Conservation (phyloP, 2,113 vertebrate species). For the Indicator maculatus region DNA sequence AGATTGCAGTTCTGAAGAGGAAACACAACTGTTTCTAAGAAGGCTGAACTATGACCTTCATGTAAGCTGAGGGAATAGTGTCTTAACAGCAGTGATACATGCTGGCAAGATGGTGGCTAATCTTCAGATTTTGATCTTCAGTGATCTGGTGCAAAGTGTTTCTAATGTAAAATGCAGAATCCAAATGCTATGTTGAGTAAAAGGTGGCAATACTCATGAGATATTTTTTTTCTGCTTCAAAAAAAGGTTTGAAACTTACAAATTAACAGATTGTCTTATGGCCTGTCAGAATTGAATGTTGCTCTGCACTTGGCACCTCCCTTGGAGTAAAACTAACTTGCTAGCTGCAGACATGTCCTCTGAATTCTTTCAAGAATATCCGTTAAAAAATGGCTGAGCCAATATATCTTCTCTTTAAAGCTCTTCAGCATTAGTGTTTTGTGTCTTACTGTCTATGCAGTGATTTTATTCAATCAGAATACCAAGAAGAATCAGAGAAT, state of each 20-base stretch:
- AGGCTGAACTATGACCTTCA: not conserved
- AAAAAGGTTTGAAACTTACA: not conserved
- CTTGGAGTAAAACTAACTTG: not conserved
- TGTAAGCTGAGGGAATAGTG: not conserved
- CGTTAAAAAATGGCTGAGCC: not conserved
- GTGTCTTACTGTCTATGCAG: not conserved
- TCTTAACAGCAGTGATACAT: not conserved
- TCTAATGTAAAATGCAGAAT: not conserved
- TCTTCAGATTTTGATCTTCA: not conserved
- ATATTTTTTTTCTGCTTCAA: not conserved
- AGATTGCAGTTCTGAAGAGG: not conserved
- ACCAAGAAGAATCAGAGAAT: not conserved
- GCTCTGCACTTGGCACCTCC: not conserved
- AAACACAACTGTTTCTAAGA: slow-evolving; percentile 20
- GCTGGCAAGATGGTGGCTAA: not conserved
- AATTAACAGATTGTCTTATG: not conserved
- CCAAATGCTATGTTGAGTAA: not conserved
- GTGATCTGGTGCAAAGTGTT: not conserved
- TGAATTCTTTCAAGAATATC: not conserved
- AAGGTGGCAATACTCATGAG: not conserved
- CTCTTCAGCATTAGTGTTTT: not conserved
- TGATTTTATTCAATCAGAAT: slow-evolving; percentile 21
- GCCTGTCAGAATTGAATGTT: not conserved
- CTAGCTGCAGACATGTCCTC: not conserved
- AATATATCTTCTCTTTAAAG: not conserved